phyloP scores from a whole-genome alignment of 2,113 vertebrate species.

The Geococcyx californianus region DNA sequence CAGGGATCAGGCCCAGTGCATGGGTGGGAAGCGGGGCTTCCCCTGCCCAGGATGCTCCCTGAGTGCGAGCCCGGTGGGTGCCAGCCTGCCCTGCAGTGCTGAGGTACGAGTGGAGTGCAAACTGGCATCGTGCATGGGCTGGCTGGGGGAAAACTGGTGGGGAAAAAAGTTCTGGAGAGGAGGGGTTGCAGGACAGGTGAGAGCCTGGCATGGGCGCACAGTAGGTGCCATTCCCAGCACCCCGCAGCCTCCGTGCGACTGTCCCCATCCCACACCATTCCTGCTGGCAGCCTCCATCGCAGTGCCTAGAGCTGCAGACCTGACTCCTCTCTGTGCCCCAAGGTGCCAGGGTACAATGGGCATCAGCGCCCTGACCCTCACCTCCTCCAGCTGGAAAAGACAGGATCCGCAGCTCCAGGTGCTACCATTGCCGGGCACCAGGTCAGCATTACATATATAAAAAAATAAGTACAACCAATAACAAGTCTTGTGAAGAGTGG shows the following conservation, averaged over 20 bases:
- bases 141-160: neutral
- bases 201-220: neutral
- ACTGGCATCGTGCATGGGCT: fast-evolving
- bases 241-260: fast-evolving
- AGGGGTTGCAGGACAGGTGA: fast-evolving
- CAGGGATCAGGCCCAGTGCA: fast-evolving
- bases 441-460: neutral
- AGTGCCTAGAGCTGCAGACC: neutral
- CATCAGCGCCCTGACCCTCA: neutral
- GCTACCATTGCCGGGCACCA: neutral
- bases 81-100: fast-evolving
- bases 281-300: neutral
- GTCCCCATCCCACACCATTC: neutral
- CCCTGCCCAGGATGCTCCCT: neutral
- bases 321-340: neutral
- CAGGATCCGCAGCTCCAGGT: neutral
- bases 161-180: neutral
- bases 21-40: neutral
- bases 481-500: too few relatives aligned
- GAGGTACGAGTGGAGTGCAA: neutral
- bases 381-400: neutral
- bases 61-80: neutral
- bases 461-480: neutral
- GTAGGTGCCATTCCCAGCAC: too few relatives aligned
- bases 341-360: neutral